Conservation (phyloP, 2,113 vertebrate species). For the Salvelinus alpinus region DNA sequence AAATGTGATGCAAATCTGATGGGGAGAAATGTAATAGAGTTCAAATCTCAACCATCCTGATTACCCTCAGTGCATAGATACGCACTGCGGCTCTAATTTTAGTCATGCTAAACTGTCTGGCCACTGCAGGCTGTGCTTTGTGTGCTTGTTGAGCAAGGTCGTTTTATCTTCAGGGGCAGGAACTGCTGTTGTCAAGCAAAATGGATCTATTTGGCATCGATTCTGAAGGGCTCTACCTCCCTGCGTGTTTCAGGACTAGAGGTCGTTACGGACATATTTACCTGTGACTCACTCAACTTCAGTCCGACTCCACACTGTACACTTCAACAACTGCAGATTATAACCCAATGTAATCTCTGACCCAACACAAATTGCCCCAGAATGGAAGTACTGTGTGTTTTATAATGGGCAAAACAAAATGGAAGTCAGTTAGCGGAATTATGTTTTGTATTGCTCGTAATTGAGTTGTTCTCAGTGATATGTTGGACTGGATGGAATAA, state of each 20-base stretch:
- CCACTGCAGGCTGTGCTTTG: neutral
- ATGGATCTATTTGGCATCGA: neutral
- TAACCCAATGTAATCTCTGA: no score
- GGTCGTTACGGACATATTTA: neutral
- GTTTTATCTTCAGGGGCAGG: neutral
- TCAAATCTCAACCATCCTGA: neutral
- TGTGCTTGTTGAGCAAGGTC: conserved; percentile 8
- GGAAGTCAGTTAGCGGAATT: no score
- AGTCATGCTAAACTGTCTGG: neutral
- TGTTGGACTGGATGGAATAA: conserved; percentile 44
- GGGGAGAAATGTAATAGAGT: neutral
- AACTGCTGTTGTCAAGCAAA: neutral
- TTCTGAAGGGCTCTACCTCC: neutral
- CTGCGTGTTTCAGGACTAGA: neutral
- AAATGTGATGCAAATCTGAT: neutral
- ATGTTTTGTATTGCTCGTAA: conserved; percentile 49
- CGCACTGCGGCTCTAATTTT: neutral
- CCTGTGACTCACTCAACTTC: neutral
- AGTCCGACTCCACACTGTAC: neutral
- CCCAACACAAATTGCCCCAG: no score
- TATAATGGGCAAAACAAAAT: no score
- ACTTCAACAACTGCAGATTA: neutral
- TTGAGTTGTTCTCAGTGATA: no score
- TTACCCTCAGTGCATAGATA: neutral
- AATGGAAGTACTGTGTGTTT: no score